Conservation (phyloP, 35 echinoderm and acorn worm species). For the Strongylocentrotus purpuratus region DNA sequence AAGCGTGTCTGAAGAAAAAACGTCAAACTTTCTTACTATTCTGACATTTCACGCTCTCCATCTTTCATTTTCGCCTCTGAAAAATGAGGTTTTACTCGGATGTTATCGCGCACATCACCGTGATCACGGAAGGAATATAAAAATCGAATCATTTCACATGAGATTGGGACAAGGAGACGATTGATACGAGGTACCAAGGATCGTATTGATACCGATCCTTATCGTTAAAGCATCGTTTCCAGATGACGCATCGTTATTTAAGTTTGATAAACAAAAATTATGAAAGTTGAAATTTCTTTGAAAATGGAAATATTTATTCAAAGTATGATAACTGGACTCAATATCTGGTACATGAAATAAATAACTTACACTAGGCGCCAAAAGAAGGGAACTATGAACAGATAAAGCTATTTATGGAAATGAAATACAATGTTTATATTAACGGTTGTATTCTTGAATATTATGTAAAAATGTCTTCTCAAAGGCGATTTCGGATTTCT, state of each 20-base stretch:
- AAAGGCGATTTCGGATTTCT: background rate
- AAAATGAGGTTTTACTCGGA: slow-evolving; percentile 1
- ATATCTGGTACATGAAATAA: background rate
- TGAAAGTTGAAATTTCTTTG: background rate
- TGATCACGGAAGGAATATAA: background rate
- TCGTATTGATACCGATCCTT: background rate
- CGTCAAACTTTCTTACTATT: background rate
- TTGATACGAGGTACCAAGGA: background rate
- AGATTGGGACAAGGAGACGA: background rate
- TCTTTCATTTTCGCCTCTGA: background rate
- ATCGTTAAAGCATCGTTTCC: background rate
- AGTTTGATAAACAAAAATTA: background rate
- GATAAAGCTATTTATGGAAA: background rate
- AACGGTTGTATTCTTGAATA: background rate
- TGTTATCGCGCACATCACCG: background rate
- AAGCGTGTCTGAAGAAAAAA: background rate
- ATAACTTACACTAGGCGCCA: background rate
- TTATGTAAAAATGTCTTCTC: background rate
- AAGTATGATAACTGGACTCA: background rate
- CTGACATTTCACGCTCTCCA: background rate
- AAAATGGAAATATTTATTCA: background rate
- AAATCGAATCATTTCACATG: background rate
- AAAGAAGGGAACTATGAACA: background rate
- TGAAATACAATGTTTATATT: background rate
- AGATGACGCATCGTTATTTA: background rate